Conservation (phyloP, 2,113 vertebrate genomes). For the Rutilus rutilus region DNA sequence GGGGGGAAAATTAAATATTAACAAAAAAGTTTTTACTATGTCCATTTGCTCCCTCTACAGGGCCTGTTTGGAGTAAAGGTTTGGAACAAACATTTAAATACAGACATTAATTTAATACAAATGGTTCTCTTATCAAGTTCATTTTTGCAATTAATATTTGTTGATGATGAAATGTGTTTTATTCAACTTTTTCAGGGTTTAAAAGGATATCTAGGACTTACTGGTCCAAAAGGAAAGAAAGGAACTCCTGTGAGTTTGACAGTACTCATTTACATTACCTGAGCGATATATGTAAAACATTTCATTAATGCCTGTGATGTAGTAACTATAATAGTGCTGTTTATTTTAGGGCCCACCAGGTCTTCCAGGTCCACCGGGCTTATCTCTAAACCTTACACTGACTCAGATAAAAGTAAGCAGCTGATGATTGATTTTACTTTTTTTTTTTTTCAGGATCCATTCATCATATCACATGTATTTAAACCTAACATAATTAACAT, state of each 20-base stretch:
- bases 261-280: not conserved
- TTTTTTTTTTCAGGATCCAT: not conserved
- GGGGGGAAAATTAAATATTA: too few relatives aligned
- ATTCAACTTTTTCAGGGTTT: conserved; percentile 70
- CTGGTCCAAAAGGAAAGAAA: conserved; percentile 65
- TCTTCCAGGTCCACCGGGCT: conserved; percentile 72
- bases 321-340: not conserved
- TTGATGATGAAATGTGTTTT: not conserved
- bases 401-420: conserved; percentile 74
- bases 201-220: conserved; percentile 75
- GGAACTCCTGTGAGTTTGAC: conserved; percentile 74
- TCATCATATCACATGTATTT: not conserved
- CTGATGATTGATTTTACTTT: not conserved
- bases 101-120: not conserved
- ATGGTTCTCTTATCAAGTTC: not conserved
- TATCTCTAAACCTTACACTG: conserved; percentile 64
- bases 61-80: conserved; percentile 80
- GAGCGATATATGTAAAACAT: not conserved
- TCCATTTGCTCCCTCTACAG: conserved; percentile 65
- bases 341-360: conserved; percentile 76
- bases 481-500: too few relatives aligned
- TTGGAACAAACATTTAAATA: conserved; percentile 51
- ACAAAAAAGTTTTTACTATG: too few relatives aligned
- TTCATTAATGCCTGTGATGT: not conserved
- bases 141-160: not conserved